phyloP scores from a whole-genome alignment of 2,888 invertebrate species.

The Merodon equestris region DNA sequence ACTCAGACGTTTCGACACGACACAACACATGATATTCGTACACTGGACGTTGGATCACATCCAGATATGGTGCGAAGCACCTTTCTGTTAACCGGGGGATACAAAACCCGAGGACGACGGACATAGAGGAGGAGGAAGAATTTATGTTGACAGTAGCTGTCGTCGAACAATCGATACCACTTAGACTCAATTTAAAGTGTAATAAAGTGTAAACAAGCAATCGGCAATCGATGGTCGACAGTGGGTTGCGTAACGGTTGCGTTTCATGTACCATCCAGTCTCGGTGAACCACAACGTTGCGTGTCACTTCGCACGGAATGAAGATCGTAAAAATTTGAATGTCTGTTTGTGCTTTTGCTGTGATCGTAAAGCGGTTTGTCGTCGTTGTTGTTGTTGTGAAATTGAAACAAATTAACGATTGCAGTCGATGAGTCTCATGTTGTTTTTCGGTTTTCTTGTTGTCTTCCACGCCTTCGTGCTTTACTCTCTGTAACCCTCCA shows the following conservation, averaged over 20 bases:
- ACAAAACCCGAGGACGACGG: background rate
- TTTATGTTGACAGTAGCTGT: slow-evolving; percentile 68
- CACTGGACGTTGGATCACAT: slow-evolving; percentile 29
- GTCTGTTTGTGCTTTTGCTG: slow-evolving; percentile 8
- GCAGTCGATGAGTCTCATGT: slow-evolving; percentile 27
- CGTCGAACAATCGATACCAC: slow-evolving; percentile 66
- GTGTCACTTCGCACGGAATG: slow-evolving; percentile 34
- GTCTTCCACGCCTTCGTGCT: background rate
- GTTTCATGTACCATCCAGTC: slow-evolving; percentile 2
- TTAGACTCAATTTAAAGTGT: slow-evolving; percentile 62
- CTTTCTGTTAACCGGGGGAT: background rate
- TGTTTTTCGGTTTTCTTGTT: slow-evolving; percentile 10
- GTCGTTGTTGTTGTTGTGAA: slow-evolving; percentile 15
- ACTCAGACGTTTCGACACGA: slow-evolving; percentile 38
- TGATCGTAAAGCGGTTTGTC: slow-evolving; percentile 51
- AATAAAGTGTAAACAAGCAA: slow-evolving; percentile 65
- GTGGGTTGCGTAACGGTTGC: slow-evolving; percentile 55
- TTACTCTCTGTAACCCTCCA: slow-evolving; percentile 11
- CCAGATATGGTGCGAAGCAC: slow-evolving; percentile 4
- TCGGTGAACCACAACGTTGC: slow-evolving; percentile 16
- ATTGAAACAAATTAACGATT: slow-evolving; percentile 51
- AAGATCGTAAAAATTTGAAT: slow-evolving; percentile 61
- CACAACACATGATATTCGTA: slow-evolving; percentile 20
- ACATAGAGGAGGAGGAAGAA: slow-evolving; percentile 7
- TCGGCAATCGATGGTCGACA: slow-evolving; percentile 13